Conservation (phyloP, 1,140 invertebrate genomes). For the Thaumetopoea pityocampa region DNA sequence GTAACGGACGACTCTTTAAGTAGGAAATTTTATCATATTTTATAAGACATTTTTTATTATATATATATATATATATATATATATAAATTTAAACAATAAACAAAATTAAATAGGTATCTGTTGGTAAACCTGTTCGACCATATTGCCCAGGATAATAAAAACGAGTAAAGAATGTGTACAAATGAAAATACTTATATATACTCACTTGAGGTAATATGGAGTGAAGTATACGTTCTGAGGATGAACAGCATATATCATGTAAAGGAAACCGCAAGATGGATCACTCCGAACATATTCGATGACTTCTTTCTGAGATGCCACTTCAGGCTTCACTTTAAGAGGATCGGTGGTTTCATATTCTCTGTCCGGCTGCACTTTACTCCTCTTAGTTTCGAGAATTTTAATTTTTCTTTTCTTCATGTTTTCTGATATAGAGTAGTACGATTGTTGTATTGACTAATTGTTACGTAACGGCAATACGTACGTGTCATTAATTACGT, state of each 20-base stretch:
- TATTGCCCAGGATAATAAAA: too few relatives aligned
- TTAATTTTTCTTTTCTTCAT: conserved; percentile 43
- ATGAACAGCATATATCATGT: conserved; percentile 82
- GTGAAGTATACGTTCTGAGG: conserved; percentile 82
- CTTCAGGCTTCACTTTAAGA: conserved; percentile 49
- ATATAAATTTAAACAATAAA: conserved; percentile 12
- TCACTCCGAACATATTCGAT: conserved; percentile 73
- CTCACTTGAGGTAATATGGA: conserved; percentile 80
- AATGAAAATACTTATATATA: conserved; percentile 12
- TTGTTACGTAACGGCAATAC: not conserved
- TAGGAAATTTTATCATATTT: too few relatives aligned
- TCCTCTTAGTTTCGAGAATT: conserved; percentile 40
- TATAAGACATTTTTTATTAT: too few relatives aligned
- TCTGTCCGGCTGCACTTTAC: conserved; percentile 18
- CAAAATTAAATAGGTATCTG: too few relatives aligned
- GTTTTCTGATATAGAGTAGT: conserved; percentile 19
- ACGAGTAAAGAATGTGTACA: conserved; percentile 9
- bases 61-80: too few relatives aligned
- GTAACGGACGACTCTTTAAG: conserved; percentile 82
- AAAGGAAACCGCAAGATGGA: conserved; percentile 78
- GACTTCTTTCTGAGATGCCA: conserved; percentile 72
- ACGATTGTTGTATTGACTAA: not conserved
- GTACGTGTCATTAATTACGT: too few relatives aligned
- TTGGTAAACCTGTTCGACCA: too few relatives aligned
- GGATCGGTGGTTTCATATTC: conserved; percentile 32